A percentile compares a stretch with the other conserved stretches of the same genome.
These are phyloP conservation scores for Trisateles emortualis DNA, from an alignment of 2,888 invertebrate genomes.

Conservation along the genomic window DNA sequence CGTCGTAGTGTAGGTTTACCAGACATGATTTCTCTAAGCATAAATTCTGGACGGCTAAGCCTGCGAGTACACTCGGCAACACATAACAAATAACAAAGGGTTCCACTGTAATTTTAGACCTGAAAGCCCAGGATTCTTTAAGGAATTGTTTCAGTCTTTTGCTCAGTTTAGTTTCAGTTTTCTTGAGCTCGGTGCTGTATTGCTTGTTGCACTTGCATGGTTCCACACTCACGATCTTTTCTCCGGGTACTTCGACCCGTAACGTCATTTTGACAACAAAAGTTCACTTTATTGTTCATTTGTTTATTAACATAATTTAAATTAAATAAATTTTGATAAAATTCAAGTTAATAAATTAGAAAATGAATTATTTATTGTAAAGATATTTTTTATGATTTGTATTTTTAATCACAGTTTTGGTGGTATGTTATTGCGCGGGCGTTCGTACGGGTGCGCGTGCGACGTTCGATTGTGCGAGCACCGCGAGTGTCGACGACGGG, in stretches of 20 bases:
- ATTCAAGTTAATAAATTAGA: constrained; percentile 2
- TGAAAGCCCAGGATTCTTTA: constrained; percentile 75
- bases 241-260: constrained; percentile 81
- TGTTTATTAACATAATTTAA: constrained; percentile 58
- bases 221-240: constrained; percentile 75
- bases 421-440: constrained; percentile 22
- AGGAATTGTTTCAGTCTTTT: constrained; percentile 73
- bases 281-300: constrained; percentile 70
- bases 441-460: constrained; percentile 65
- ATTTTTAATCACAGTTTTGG: constrained; percentile 27
- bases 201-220: constrained; percentile 74
- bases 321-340: constrained; percentile 18
- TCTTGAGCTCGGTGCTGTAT: constrained; percentile 64
- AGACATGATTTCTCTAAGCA: constrained; percentile 88
- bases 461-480: constrained; percentile 55
- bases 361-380: constrained; percentile 18
- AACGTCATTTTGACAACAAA: constrained; percentile 78
- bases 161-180: constrained; percentile 70
- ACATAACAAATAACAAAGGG: constrained; percentile 89
- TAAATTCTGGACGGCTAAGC: constrained; percentile 86
- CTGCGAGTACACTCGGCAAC: constrained; percentile 89
- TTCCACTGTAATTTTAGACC: constrained; percentile 88
- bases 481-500: constrained; percentile 50
- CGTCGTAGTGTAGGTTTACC: constrained; percentile 84
- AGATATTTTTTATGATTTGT: constrained; percentile 25